These are phyloP conservation scores for Actinia equina DNA, from an alignment of 64 coral and sea anemone species.

Conservation along the genomic window DNA sequence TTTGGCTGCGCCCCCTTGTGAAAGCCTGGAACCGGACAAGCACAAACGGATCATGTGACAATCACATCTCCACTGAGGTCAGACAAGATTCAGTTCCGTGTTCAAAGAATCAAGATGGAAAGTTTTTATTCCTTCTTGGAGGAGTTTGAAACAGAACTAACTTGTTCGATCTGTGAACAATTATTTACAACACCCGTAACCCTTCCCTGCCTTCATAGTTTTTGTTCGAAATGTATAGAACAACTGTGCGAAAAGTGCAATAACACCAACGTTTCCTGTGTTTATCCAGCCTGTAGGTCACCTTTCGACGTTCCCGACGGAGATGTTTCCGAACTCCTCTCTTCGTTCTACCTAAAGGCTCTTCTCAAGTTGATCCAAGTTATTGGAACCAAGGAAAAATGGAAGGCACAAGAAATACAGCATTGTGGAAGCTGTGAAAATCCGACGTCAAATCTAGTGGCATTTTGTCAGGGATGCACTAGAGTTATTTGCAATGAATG, in stretches of 20 bases:
- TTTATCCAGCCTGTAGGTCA: neutral
- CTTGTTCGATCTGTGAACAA: neutral
- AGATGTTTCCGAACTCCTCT: neutral
- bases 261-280: neutral
- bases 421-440: neutral
- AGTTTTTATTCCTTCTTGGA: neutral
- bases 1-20: too few relatives aligned
- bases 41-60: too few relatives aligned
- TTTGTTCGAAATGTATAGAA: neutral
- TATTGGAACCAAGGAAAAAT: conserved; percentile 8
- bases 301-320: neutral
- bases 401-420: neutral
- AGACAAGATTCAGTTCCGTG: neutral
- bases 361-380: neutral
- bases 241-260: neutral
- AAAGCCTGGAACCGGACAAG: too few relatives aligned
- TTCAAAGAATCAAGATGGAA: neutral
- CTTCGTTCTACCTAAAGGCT: conserved; percentile 1
- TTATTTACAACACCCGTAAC: neutral
- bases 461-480: neutral
- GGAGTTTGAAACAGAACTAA: neutral
- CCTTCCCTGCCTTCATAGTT: conserved; percentile 5
- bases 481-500: conserved; percentile 1
- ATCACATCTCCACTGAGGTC: too few relatives aligned
- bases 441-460: neutral